Evolutionary conservation across 2,113 vertebrate genomes (phyloP), one percentile per base, ranked within the genome.

Genomic region (Pseudorhombus dupliciocellatus): DNA sequence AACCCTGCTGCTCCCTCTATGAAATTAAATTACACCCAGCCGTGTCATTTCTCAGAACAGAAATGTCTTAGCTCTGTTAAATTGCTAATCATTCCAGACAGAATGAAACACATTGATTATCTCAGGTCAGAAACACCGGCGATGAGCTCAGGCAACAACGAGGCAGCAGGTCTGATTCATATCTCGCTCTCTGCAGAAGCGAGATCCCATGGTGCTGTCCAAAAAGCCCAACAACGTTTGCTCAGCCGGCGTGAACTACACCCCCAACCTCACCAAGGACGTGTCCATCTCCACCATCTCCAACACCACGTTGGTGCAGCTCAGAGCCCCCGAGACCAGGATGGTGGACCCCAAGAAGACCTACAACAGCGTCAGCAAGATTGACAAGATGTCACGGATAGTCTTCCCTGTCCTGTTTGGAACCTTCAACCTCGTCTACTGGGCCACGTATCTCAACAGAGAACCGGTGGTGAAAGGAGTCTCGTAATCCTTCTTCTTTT

Each of bases 311-410:
- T 75, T 95, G 0, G 91, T 94, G 71, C 94, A 96, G 66, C 92
- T 91, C 28, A 95, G 94, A 46, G 65, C 94, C 50, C 51, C 93
- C 0, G 96, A 97, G 80, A 92, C 94, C 85, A 97, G 95, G 87
- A 81, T 93, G 0, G 24, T 89, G 11, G 97, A 98, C 90, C 95
- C 91, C 65, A 98, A 97, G 93, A 99, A 99, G 92, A 98, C 97
- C 61, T 99, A 98, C 88, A 99, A 99, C 93, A 99, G 98, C 75
- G 96, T 98, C 89, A 99, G 98, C 92, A 98, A 97, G 91, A 99
- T 99, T 37, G 97, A 99, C 92, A 98, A 98, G 90, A 97, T 99
- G 97, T 98, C 97, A 21, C 93, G 98, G 75, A 97, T 99, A 84
- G 95, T 99, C 64, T 99, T 99, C 65, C 98, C 98, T 0, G 93